A percentile compares a stretch with the other conserved stretches of the same genome.
Conservation (phyloP, 2,888 invertebrate genomes). For the Drosophila mimica region DNA sequence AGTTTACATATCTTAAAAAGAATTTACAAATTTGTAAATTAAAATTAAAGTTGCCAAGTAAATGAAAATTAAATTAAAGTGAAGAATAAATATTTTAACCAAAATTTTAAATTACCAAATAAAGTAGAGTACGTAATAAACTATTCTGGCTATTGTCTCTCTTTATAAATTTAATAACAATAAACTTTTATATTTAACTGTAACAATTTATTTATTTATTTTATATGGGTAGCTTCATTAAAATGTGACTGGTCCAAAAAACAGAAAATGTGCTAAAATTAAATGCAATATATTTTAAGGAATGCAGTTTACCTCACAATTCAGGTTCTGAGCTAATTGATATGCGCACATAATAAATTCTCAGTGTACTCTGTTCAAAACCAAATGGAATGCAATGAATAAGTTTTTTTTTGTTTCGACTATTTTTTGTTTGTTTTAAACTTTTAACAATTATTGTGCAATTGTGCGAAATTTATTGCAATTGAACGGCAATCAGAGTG, state of each 20-base stretch:
- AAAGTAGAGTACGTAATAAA: no score
- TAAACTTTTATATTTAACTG: background rate
- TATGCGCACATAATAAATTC: slow-evolving; percentile 40
- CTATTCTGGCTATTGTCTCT: background rate
- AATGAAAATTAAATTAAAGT: no score
- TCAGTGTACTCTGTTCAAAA: slow-evolving; percentile 1
- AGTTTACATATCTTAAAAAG: no score
- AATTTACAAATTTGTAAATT: no score
- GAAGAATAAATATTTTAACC: background rate
- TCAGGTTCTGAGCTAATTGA: slow-evolving; percentile 46
- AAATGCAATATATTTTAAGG: background rate
- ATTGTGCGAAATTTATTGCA: slow-evolving; percentile 82
- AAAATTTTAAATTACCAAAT: background rate
- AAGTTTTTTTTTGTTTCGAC: slow-evolving; percentile 7
- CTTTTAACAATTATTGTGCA: slow-evolving; percentile 83
- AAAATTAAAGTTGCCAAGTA: no score
- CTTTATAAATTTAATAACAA: no score
- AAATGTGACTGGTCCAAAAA: background rate
- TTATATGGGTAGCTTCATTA: background rate
- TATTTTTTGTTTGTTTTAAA: slow-evolving; percentile 74
- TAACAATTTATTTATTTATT: background rate
- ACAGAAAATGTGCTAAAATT: background rate
- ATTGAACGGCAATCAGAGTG: slow-evolving; percentile 80
- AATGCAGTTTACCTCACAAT: background rate
- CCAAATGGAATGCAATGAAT: slow-evolving; percentile 17